Percentiles rank a stretch among this genome's conserved stretches.
phyloP scores from a whole-genome alignment of 2,797 vertebrate genomes.

The Poliocrania exsul region DNA sequence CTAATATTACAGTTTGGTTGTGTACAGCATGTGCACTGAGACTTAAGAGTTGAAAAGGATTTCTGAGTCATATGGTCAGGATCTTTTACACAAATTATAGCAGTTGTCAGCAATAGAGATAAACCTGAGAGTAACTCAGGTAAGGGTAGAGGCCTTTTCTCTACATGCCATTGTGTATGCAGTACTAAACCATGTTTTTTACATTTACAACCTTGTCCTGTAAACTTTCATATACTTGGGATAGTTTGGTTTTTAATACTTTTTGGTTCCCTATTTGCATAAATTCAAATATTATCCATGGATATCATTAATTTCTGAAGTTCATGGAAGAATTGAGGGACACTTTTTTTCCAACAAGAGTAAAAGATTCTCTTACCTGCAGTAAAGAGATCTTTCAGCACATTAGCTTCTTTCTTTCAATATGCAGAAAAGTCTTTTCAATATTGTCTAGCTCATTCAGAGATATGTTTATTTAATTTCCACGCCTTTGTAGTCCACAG shows the following conservation, averaged over 20 bases:
- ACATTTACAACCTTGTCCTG: not conserved
- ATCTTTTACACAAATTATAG: not conserved
- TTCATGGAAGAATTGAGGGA: not conserved
- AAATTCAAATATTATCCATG: not conserved
- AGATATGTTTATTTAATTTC: not conserved
- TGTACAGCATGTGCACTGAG: not conserved
- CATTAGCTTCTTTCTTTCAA: not conserved
- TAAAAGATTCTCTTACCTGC: not conserved
- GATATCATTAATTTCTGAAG: not conserved
- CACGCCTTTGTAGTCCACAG: constrained; percentile 84
- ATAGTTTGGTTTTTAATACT: not conserved
- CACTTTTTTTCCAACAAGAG: not conserved
- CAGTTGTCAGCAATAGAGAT: not conserved
- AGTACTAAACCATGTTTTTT: not conserved
- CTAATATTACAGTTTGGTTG: not conserved
- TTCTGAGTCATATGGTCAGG: not conserved
- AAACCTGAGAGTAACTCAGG: not conserved
- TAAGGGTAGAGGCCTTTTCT: not conserved
- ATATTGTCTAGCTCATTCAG: not conserved
- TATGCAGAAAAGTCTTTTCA: not conserved
- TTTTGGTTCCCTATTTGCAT: not conserved
- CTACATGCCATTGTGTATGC: not conserved
- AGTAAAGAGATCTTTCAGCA: not conserved
- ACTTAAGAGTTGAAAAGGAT: not conserved
- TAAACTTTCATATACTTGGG: not conserved